These are phyloP conservation scores for Pygmarrhopalites habei DNA, from an alignment of 1,140 invertebrate species.

Conservation along the genomic window DNA sequence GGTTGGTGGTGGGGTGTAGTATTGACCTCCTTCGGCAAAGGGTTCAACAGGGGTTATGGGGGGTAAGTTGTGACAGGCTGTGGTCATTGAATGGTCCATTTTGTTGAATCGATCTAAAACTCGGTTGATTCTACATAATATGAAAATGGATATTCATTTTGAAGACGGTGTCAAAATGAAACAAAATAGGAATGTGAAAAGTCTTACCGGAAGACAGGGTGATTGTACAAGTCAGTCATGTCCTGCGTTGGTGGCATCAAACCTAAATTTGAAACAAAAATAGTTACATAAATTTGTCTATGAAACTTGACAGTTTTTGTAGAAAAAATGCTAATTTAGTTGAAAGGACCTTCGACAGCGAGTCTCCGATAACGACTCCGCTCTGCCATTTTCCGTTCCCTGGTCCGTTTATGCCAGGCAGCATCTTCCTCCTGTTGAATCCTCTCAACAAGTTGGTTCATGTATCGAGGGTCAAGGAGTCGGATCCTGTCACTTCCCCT, in stretches of 20 bases:
- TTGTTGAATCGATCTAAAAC: slow-evolving; percentile 25
- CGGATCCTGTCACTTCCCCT: slow-evolving; percentile 1
- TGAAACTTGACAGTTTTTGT: too few species aligned
- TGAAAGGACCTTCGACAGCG: neutral
- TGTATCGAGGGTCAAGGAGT: slow-evolving; percentile 5
- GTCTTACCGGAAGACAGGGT: too few species aligned
- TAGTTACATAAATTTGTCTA: too few species aligned
- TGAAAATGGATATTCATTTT: too few species aligned
- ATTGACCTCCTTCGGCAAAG: slow-evolving; percentile 15
- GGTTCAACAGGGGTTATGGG: slow-evolving; percentile 25
- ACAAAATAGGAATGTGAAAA: too few species aligned
- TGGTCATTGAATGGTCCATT: slow-evolving; percentile 15
- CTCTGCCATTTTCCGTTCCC: slow-evolving; percentile 3
- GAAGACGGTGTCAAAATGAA: too few species aligned
- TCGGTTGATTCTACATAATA: slow-evolving; percentile 22
- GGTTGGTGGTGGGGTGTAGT: too few species aligned
- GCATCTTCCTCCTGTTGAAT: slow-evolving; percentile 8
- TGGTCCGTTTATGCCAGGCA: neutral
- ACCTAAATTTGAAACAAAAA: too few species aligned
- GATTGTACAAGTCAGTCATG: too few species aligned
- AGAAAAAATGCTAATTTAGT: too few species aligned
- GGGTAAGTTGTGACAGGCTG: slow-evolving; percentile 16
- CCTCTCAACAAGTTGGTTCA: slow-evolving; percentile 1
- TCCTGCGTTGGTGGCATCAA: too few species aligned
- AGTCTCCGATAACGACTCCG: neutral